Evolutionary conservation across 1,140 invertebrate species (phyloP), one percentile per base, ranked within the genome.

Genomic region (Diabrotica undecimpunctata): DNA sequence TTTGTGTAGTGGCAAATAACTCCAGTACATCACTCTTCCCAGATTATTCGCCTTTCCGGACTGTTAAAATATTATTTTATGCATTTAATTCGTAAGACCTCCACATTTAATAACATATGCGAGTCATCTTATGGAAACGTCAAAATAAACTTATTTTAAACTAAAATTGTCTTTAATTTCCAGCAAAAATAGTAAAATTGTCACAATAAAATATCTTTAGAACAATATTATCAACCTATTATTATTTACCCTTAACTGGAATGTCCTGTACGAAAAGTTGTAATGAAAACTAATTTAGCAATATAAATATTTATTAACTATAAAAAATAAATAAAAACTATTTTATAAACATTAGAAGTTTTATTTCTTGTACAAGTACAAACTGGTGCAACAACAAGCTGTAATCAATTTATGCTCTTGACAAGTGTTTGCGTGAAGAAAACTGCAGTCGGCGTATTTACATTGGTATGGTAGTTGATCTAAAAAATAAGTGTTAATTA

Each of bases 351-450:
- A 57, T 25, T 57, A 25, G 10, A 10, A 59, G 4, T 57, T 50
- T 73, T 62, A 76, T 69, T 73, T 73, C 62, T 69, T 70, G 46
- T 68, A 68, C 5, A 69, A 67, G 25, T 67, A 68, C 11, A 69
- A 74, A 75, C 58, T 86, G 36, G 85, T 85, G 71, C 89, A 91
- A 75, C 89, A 91, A 73, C 89, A 91, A 59, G 82, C 83, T 7
- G 86, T 84, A 63, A 91, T 91, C 6, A 91, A 77, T 62, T 84
- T 75, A 70, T 90, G 88, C 72, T 91, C 89, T 51, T 83, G 76
- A 72, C 89, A 91, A 14, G 84, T 84, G 74, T 90, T 91, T 11
- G 89, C 87, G 71, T 90, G 88, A 1, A 91, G 78, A 76, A 87
- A 88, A 67, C 82, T 83, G 74, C 89, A 91, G 74, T 90, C 86